Evolutionary conservation across 1,140 invertebrate genomes (phyloP).

Genomic region (Leptopilina clavipes): DNA sequence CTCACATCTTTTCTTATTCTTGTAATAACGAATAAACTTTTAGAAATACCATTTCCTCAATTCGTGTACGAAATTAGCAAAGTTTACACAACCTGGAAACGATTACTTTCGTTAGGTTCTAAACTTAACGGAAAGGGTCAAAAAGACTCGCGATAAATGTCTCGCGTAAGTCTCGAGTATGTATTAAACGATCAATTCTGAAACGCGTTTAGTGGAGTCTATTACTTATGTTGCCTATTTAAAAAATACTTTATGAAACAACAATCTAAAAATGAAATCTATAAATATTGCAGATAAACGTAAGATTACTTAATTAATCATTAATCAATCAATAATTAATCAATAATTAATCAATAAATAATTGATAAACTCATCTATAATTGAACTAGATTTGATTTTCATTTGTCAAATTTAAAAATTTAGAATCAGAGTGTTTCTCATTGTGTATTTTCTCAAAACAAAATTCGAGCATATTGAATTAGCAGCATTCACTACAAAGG

Average conservation of each 20-base stretch:
- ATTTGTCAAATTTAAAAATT: no score
- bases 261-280: no score
- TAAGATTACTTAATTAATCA: no score
- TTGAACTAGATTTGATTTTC: no score
- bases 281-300: no score
- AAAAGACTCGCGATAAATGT: conserved; percentile 17
- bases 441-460: no score
- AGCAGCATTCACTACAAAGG: neutral
- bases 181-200: conserved; percentile 2
- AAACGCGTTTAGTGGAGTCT: neutral
- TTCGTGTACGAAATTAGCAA: conserved; percentile 8
- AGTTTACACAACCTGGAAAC: conserved; percentile 1
- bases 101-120: conserved; percentile 8
- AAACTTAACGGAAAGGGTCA: conserved; percentile 1
- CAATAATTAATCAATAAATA: no score
- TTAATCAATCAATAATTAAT: no score
- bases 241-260: neutral
- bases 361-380: no score
- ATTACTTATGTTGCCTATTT: neutral
- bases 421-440: no score
- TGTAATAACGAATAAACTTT: conserved; percentile 7
- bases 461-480: no score
- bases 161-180: neutral
- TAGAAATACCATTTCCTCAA: conserved; percentile 10
- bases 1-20: neutral